Evolutionary conservation across 2,888 invertebrate species (phyloP).

Genomic region (Archaeoteleia sp.): DNA sequence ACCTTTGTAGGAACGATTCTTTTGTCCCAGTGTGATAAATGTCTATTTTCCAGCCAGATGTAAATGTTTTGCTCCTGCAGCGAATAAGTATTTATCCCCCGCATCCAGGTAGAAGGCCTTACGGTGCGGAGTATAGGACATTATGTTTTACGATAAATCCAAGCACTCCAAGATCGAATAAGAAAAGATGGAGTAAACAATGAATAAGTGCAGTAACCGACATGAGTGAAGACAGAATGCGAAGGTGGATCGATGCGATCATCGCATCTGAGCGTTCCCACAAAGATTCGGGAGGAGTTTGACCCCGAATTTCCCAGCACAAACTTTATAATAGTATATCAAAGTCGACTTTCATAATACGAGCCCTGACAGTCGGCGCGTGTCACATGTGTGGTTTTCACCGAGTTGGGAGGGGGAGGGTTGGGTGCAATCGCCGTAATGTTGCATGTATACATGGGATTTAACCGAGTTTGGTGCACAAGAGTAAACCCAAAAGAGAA

Average conservation of each 20-base stretch:
- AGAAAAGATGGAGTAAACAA: too few relatives aligned
- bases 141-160: too few relatives aligned
- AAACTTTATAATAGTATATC: slow-evolving; percentile 62
- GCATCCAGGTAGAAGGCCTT: too few relatives aligned
- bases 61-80: too few relatives aligned
- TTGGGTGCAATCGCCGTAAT: slow-evolving; percentile 33
- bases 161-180: too few relatives aligned
- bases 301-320: slow-evolving; percentile 57
- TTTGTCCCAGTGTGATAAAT: too few relatives aligned
- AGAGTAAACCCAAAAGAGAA: slow-evolving; percentile 43
- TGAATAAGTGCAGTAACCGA: too few relatives aligned
- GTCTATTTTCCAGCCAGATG: too few relatives aligned
- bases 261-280: slow-evolving; percentile 63
- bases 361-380: slow-evolving; percentile 37
- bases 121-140: too few relatives aligned
- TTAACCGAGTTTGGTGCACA: slow-evolving; percentile 35
- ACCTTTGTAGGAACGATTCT: too few relatives aligned
- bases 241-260: slow-evolving; percentile 1
- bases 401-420: slow-evolving; percentile 31
- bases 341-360: not conserved
- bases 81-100: too few relatives aligned
- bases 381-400: slow-evolving; percentile 58
- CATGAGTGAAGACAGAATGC: not conserved
- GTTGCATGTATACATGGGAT: slow-evolving; percentile 43
- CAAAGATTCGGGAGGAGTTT: slow-evolving; percentile 51